Evolutionary conservation across 2,797 vertebrate genomes (phyloP).

Genomic region (Phataginus tricuspis): DNA sequence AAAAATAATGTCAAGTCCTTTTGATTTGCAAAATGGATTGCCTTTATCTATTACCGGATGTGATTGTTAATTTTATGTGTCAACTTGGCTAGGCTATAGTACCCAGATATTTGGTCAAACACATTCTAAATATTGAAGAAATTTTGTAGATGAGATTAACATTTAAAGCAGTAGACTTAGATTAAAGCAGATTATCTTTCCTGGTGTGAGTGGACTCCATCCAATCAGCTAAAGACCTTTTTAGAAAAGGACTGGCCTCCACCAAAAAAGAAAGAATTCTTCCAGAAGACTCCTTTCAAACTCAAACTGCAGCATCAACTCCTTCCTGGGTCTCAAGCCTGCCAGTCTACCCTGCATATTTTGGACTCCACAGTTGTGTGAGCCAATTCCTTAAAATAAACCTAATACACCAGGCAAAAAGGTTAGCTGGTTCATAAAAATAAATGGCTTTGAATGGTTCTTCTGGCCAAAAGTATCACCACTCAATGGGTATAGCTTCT

Average conservation of each 20-base stretch:
- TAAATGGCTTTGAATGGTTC: neutral
- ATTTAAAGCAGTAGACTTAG: neutral
- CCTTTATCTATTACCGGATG: neutral
- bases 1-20: neutral
- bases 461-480: neutral
- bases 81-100: neutral
- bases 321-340: neutral
- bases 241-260: neutral
- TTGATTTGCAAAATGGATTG: neutral
- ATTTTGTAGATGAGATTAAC: neutral
- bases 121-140: neutral
- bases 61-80: neutral
- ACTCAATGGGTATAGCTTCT: neutral
- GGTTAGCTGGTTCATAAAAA: neutral
- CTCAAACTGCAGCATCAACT: neutral
- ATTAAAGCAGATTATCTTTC: neutral
- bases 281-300: neutral
- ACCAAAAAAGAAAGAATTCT: neutral
- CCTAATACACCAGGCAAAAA: neutral
- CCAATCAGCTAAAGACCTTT: neutral
- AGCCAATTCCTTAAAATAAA: neutral
- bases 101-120: neutral
- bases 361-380: neutral
- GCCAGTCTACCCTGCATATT: neutral
- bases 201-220: neutral